Percentiles rank a stretch among this genome's conserved stretches.
These are phyloP conservation scores for Pedetes capensis DNA, from an alignment of 2,113 vertebrate species.

Conservation along the genomic window DNA sequence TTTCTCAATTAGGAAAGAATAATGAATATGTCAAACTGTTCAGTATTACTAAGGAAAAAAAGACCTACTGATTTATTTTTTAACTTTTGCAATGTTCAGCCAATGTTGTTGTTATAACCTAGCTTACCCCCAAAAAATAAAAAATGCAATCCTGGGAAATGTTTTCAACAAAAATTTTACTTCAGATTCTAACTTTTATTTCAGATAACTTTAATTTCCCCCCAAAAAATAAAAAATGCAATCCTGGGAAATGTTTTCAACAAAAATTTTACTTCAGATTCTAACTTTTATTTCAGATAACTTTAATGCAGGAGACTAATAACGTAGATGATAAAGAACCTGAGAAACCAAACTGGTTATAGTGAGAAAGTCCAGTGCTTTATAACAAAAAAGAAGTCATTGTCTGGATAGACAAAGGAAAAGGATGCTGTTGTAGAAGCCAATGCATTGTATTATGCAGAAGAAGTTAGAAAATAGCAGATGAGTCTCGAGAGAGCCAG, in stretches of 20 bases:
- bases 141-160: neutral
- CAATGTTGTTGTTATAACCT: neutral
- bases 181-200: no score
- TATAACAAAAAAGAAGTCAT: neutral
- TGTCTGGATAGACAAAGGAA: neutral
- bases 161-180: neutral
- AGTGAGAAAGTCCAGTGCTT: neutral
- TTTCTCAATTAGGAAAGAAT: constrained; percentile 22
- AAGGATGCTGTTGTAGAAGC: neutral
- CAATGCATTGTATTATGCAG: neutral
- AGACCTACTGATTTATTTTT: neutral
- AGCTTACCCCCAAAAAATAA: neutral
- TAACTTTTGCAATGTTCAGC: constrained; percentile 4
- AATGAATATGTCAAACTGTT: constrained; percentile 17
- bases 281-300: neutral
- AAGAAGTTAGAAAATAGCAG: neutral
- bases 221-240: neutral
- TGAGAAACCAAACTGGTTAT: neutral
- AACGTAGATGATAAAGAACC: neutral
- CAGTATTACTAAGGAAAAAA: neutral
- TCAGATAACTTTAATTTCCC: no score
- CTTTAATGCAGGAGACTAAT: neutral
- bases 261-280: neutral
- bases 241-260: neutral
- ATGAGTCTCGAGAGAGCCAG: neutral